A percentile compares a stretch with the other conserved stretches of the same genome.
These are phyloP conservation scores for Melospiza georgiana DNA, from an alignment of 2,113 vertebrate species.

Conservation along the genomic window DNA sequence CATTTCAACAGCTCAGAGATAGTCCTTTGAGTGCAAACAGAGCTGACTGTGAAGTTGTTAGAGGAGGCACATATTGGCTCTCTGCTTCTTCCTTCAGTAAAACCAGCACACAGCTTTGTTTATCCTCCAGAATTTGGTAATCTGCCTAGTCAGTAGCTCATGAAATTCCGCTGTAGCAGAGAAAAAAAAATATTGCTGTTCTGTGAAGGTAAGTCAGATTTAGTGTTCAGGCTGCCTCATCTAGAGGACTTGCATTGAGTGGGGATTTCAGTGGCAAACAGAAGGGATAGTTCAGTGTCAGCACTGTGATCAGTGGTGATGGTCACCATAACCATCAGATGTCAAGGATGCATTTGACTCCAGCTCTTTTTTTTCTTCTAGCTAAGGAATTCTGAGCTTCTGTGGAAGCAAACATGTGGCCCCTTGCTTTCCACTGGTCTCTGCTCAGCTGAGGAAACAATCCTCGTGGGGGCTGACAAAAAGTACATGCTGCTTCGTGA, in stretches of 20 bases:
- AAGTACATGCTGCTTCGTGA: not conserved
- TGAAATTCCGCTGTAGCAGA: conserved; percentile 58
- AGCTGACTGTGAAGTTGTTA: not conserved
- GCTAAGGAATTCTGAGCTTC: not conserved
- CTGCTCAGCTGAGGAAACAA: not conserved
- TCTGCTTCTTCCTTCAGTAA: conserved; percentile 35
- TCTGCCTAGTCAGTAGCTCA: conserved; percentile 55
- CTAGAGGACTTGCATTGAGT: not conserved
- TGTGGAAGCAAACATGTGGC: not conserved
- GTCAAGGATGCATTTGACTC: not conserved
- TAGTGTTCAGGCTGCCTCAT: not conserved
- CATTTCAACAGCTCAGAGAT: conserved; percentile 48
- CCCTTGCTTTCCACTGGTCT: not conserved
- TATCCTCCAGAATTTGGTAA: conserved; percentile 52
- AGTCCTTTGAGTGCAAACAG: conserved; percentile 24
- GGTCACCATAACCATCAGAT: not conserved
- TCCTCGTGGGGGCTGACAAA: not conserved
- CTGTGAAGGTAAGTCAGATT: conserved; percentile 13
- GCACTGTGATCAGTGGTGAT: not conserved
- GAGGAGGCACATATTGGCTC: not conserved
- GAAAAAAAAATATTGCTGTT: conserved; percentile 22
- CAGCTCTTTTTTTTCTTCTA: not conserved
- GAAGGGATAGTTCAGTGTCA: conserved; percentile 1
- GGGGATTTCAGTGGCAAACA: not conserved
- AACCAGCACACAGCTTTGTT: conserved; percentile 55